Evolutionary conservation across 2,113 vertebrate species (phyloP), one percentile per base, ranked within the genome.

Genomic region (Deroptyus accipitrinus): DNA sequence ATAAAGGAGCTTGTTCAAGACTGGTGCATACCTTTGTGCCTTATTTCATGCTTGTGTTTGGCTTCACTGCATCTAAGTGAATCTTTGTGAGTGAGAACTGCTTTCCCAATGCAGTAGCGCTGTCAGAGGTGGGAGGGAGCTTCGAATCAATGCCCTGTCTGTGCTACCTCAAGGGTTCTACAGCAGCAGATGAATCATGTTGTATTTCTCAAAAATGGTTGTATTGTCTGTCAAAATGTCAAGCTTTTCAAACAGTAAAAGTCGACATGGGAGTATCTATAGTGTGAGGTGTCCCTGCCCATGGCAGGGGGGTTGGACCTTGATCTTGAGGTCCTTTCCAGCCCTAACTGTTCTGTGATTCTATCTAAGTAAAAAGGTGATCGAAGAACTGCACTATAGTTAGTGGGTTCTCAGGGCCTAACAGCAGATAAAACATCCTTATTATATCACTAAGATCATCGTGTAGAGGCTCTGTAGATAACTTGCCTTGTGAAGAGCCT

Each of bases 171-270:
- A 4, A 11, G 13, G 10, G 10, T 46, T 72, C 37, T 87, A 2
- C 33, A 48, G 33, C 20, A 57, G 22, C 0, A 1, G 33, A 41
- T 2, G 2, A n/a, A n/a, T 83, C 0, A 1, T 66, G 33, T 72
- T 17, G 73, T n/a, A 44, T 37, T 94, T 90, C 17, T 20, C 9
- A 20, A 23, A 52, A 76, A 20, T 3, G 3, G 1, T 57, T 73
- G 4, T 55, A 16, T 30, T 61, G 17, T 31, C 31, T 84, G 42
- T 57, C 18, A 80, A 61, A 74, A 84, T 63, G 6, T 24, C 8
- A 88, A 62, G 24, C 1, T 0, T 68, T 88, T 80, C 2, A 1
- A 16, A 19, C 27, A 25, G 18, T 62, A 54, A 18, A 75, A 88
- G 17, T 49, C 42, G 72, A 16, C 20, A 7, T 81, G 23, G 19